Evolutionary conservation across 2,113 vertebrate species (phyloP).

Genomic region (Notiomystis cincta): DNA sequence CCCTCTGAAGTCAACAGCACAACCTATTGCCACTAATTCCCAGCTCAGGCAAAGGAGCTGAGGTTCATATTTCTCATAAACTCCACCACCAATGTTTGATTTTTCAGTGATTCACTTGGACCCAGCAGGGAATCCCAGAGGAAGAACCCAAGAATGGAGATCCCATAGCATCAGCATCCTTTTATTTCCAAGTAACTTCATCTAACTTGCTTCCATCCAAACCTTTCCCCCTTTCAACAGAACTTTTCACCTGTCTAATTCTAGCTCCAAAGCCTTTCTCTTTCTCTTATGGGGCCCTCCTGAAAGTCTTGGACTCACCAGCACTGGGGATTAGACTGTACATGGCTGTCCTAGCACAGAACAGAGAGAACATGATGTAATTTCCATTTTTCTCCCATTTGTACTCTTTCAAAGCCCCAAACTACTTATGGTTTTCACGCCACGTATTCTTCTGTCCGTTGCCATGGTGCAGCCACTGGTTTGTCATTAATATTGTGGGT

Average conservation of each 20-base stretch:
- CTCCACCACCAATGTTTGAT: not conserved
- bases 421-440: slow-evolving; percentile 58
- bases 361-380: slow-evolving; percentile 69
- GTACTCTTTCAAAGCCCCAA: slow-evolving; percentile 57
- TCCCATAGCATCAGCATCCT: not conserved
- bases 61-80: not conserved
- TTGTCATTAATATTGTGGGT: slow-evolving; percentile 72
- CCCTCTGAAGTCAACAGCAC: not conserved
- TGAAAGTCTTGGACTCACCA: slow-evolving; percentile 3
- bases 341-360: slow-evolving; percentile 58
- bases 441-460: slow-evolving; percentile 60
- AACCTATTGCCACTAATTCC: not conserved
- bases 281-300: not conserved
- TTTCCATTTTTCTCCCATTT: slow-evolving; percentile 66
- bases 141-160: not conserved
- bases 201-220: not conserved
- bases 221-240: not conserved
- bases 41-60: not conserved
- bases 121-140: not conserved
- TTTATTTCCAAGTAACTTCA: not conserved
- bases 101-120: slow-evolving; percentile 2
- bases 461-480: slow-evolving; percentile 58
- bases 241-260: not conserved
- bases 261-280: not conserved
- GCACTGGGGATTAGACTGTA: slow-evolving; percentile 42